Base-by-base conservation (phyloP, 1,140 invertebrate genomes). In the Ericerus pela region DNA sequence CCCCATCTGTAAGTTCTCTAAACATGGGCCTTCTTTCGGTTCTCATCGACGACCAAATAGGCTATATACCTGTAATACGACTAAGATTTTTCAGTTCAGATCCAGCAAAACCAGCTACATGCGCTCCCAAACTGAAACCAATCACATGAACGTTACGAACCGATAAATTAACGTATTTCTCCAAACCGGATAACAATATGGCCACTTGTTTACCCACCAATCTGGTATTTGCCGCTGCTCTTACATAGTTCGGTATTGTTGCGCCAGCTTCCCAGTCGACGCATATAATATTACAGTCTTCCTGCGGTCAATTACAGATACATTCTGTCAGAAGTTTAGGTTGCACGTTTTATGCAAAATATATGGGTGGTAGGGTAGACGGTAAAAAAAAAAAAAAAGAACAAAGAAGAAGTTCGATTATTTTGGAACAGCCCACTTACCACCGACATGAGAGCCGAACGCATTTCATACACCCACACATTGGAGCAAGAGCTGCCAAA, bases 241-340 rank as follows among this genome's bases (percentile, higher is more conserved):
- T 75, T 0, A 93, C 83, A 66, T 97, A 97, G 67, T 93, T 93
- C 0, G 92, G 92, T 62, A 94, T 79, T 0, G 80, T 78, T 2
- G 90, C 88, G 1, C 93, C 93, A 24, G 82, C 82, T 60, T 88
- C 86, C 92, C 93, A 96, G 67, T 96, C 89, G 2, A 97, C 89
- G 64, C 89, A 89, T 26, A 97, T 84, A 0, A 92, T 81, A 66
- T 92, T 92, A 59, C 83, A 81, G 63, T 90, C 82, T 70, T 85
- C 85, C 59, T 60, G 59, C n/a, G 31, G 31, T 22, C 28, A 47
- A 2, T 24, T 10, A n/a, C n/a, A 53, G 10, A 10, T 11, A 51
- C 43, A n/a, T 10, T 33, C n/a, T 33, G n/a, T 33, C 38, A 18
- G 18, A 10, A 33, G 30, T 8, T 33, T 33, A 33, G 8, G 30